Conservation (phyloP, 92 coral and sea anemone species). For the Virgularia gustaviana region DNA sequence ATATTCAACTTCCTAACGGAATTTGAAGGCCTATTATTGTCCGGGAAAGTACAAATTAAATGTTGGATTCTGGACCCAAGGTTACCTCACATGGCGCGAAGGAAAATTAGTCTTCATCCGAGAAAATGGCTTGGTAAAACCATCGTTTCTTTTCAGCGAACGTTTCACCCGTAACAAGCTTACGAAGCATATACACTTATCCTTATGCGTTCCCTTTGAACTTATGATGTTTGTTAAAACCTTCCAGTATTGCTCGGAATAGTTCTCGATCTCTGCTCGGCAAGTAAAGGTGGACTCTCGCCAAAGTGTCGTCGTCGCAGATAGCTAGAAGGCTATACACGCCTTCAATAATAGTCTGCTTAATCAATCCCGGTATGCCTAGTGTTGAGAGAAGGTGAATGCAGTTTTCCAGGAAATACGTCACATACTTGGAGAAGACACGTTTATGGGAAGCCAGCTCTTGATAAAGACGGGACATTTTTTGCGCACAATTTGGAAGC, state of each 20-base stretch:
- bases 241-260: slow-evolving; percentile 63
- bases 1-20: no score
- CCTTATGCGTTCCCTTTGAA: slow-evolving; percentile 85
- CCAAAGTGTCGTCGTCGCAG: slow-evolving; percentile 74
- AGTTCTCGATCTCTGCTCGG: slow-evolving; percentile 77
- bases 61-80: no score
- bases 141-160: no score
- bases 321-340: slow-evolving; percentile 73
- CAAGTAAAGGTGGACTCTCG: slow-evolving; percentile 73
- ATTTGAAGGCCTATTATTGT: no score
- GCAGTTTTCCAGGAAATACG: slow-evolving; percentile 45
- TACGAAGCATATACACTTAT: background rate
- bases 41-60: no score
- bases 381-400: slow-evolving; percentile 74
- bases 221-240: slow-evolving; percentile 82
- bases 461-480: slow-evolving; percentile 64
- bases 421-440: slow-evolving; percentile 22
- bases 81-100: no score
- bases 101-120: no score
- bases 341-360: slow-evolving; percentile 63
- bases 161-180: background rate
- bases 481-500: slow-evolving; percentile 9
- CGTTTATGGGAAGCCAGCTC: slow-evolving; percentile 78
- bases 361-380: slow-evolving; percentile 55
- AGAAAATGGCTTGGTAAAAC: no score